Evolutionary conservation across 2,797 vertebrate species (phyloP).

Genomic region (Pseudochaenichthys georgianus): DNA sequence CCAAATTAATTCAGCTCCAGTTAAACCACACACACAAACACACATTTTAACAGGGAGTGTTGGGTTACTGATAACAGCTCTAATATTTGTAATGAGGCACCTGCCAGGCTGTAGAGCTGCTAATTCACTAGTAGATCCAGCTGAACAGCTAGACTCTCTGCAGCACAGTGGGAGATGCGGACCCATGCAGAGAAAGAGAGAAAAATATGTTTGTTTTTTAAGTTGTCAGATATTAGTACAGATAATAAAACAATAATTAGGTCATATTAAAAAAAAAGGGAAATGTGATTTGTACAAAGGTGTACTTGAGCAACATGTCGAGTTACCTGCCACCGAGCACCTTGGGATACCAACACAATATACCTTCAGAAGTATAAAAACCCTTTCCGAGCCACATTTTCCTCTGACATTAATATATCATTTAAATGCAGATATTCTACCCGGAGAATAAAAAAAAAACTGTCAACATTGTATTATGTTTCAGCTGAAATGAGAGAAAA

Average conservation of each 20-base stretch:
- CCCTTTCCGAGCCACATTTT: constrained; percentile 1
- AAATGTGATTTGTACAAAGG: constrained; percentile 20
- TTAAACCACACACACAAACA: constrained; percentile 41
- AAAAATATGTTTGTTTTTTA: constrained; percentile 31
- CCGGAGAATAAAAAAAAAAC: background rate
- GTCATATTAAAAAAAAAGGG: constrained; percentile 14
- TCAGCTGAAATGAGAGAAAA: constrained; percentile 33
- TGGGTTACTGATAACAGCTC: constrained; percentile 75
- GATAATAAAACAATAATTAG: constrained; percentile 63
- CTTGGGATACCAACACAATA: constrained; percentile 10
- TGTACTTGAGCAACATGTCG: constrained; percentile 15
- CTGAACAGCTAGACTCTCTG: constrained; percentile 70
- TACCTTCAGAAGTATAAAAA: constrained; percentile 4
- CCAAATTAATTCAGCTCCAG: constrained; percentile 55
- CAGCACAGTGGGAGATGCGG: constrained; percentile 65
- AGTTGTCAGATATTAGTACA: constrained; percentile 54
- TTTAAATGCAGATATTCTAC: constrained; percentile 22
- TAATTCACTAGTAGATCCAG: constrained; percentile 76
- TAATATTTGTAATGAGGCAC: constrained; percentile 82
- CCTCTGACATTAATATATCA: constrained; percentile 20
- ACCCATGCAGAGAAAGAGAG: constrained; percentile 58
- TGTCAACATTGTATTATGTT: background rate
- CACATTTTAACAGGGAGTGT: constrained; percentile 58
- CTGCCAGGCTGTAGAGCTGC: constrained; percentile 73
- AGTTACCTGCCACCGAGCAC: background rate